Percentiles rank a stretch among this genome's conserved stretches.
Evolutionary conservation across 1,140 invertebrate species (phyloP).

Genomic region (Glossosoma conforme): DNA sequence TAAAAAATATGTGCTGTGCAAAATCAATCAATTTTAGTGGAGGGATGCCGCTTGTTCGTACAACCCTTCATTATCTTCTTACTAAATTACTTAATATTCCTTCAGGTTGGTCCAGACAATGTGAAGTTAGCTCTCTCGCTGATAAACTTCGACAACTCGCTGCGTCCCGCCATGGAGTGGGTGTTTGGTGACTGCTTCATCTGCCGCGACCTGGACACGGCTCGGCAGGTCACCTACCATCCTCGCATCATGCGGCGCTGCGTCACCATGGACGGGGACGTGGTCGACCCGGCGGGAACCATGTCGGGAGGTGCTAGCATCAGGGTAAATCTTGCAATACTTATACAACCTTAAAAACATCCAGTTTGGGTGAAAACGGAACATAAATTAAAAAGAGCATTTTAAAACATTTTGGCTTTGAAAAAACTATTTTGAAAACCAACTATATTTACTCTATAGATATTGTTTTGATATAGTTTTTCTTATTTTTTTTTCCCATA

Average conservation of each 20-base stretch:
- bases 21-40: too few relatives aligned
- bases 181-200: slow-evolving; percentile 86
- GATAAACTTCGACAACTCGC: slow-evolving; percentile 67
- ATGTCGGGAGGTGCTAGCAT: slow-evolving; percentile 75
- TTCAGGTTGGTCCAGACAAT: slow-evolving; percentile 68
- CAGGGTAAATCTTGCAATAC: slow-evolving; percentile 34
- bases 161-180: slow-evolving; percentile 78
- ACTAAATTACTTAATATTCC: too few relatives aligned
- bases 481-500: too few relatives aligned
- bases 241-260: slow-evolving; percentile 65
- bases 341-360: not conserved
- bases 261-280: slow-evolving; percentile 90
- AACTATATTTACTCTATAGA: too few relatives aligned
- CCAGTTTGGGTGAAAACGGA: too few relatives aligned
- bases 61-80: too few relatives aligned
- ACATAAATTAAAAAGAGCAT: too few relatives aligned
- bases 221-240: slow-evolving; percentile 75
- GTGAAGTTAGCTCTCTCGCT: slow-evolving; percentile 79
- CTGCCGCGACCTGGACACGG: slow-evolving; percentile 74
- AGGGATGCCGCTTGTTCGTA: too few relatives aligned
- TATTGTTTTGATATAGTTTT: too few relatives aligned
- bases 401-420: too few relatives aligned
- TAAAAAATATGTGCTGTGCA: too few relatives aligned
- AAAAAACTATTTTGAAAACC: too few relatives aligned
- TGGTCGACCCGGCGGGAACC: slow-evolving; percentile 83